A percentile compares a stretch with the other conserved stretches of the same genome.
Evolutionary conservation across 2,888 invertebrate genomes (phyloP).

Genomic region (Allolobophora icterica): DNA sequence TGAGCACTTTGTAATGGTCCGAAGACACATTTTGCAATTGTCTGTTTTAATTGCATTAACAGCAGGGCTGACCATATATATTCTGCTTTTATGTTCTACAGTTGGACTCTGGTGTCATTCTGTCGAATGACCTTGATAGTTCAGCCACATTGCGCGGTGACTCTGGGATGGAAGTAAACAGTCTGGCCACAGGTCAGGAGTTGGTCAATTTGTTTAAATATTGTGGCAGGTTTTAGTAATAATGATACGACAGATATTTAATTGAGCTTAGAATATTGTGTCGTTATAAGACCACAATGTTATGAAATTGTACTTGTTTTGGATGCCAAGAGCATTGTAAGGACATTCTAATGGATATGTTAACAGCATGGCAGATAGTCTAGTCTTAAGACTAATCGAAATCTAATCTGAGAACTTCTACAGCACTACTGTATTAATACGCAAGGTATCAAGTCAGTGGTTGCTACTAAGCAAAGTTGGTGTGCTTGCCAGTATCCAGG

Average conservation of each 20-base stretch:
- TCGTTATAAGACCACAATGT: not conserved
- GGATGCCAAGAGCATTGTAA: too few relatives aligned
- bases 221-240: too few relatives aligned
- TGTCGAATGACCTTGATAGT: not conserved
- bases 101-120: constrained; percentile 17
- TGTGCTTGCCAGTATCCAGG: too few relatives aligned
- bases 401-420: too few relatives aligned
- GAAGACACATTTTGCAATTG: not conserved
- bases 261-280: not conserved
- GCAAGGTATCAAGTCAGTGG: too few relatives aligned
- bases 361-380: too few relatives aligned
- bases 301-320: not conserved
- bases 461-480: too few relatives aligned
- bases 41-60: too few relatives aligned
- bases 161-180: not conserved
- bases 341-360: too few relatives aligned
- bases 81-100: not conserved
- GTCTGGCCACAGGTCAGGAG: constrained; percentile 1
- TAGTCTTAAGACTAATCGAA: too few relatives aligned
- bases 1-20: not conserved
- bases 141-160: not conserved
- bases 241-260: not conserved
- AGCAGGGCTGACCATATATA: too few relatives aligned
- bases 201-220: not conserved
- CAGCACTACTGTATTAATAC: too few relatives aligned